A percentile compares a stretch with the other conserved stretches of the same genome.
These are phyloP conservation scores for Xyliphius kryptos DNA, from an alignment of 2,113 vertebrate genomes.

Conservation along the genomic window DNA sequence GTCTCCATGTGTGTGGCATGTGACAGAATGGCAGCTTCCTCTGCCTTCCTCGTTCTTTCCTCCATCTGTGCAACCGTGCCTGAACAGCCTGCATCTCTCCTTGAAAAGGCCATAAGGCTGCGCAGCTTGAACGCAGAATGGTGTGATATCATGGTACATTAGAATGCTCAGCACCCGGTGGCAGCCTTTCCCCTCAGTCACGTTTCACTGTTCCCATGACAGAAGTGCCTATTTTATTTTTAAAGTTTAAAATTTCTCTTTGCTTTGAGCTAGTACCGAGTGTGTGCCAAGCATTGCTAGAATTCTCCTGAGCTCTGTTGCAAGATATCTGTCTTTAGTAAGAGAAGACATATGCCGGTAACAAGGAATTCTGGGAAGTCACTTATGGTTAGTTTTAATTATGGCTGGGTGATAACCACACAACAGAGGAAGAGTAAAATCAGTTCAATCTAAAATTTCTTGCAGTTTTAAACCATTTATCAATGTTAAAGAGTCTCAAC, in stretches of 20 bases:
- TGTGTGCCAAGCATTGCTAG: slow-evolving; percentile 25
- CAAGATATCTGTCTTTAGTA: slow-evolving; percentile 33
- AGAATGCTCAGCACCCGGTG: slow-evolving; percentile 40
- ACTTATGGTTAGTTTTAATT: too few relatives aligned
- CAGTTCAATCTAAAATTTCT: too few relatives aligned
- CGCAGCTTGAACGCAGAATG: slow-evolving; percentile 44
- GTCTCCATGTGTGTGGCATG: slow-evolving; percentile 8
- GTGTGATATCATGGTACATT: slow-evolving; percentile 44
- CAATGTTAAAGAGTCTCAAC: too few relatives aligned
- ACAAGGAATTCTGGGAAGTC: slow-evolving; percentile 14
- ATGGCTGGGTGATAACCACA: too few relatives aligned
- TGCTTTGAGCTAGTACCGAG: slow-evolving; percentile 29
- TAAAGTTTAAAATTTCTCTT: slow-evolving; percentile 24
- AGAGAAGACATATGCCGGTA: slow-evolving; percentile 21
- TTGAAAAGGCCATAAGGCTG: slow-evolving; percentile 44
- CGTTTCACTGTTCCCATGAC: slow-evolving; percentile 26
- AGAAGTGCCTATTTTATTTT: slow-evolving; percentile 31
- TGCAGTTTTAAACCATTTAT: too few relatives aligned
- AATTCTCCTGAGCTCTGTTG: slow-evolving; percentile 12
- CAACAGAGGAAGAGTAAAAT: too few relatives aligned
- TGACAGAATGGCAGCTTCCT: slow-evolving; percentile 21
- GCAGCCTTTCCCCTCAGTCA: slow-evolving; percentile 31
- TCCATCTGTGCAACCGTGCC: slow-evolving; percentile 36
- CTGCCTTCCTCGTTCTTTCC: slow-evolving; percentile 5
- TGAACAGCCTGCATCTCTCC: slow-evolving; percentile 33